These are phyloP conservation scores for Caloenas nicobarica DNA, from an alignment of 2,113 vertebrate species.

Conservation along the genomic window DNA sequence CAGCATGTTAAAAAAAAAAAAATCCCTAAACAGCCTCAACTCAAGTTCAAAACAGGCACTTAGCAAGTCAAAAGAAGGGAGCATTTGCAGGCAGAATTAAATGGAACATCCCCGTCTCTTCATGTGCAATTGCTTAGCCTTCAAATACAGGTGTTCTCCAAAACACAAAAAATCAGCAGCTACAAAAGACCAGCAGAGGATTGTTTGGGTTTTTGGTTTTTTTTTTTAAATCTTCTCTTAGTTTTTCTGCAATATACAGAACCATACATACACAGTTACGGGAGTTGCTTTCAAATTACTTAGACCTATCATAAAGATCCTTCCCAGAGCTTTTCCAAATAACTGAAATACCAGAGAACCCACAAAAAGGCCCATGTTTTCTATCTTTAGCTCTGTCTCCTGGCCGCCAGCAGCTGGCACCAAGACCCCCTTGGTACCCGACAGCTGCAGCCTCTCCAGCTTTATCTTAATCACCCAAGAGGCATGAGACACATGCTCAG, in stretches of 20 bases:
- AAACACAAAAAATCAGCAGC: background rate
- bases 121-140: background rate
- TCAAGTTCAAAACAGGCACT: background rate
- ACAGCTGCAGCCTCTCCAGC: constrained; percentile 8
- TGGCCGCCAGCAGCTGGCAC: background rate
- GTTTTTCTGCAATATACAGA: background rate
- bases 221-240: background rate
- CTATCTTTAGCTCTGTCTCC: constrained; percentile 8
- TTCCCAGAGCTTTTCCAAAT: background rate
- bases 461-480: background rate
- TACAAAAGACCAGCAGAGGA: background rate
- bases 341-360: constrained; percentile 30
- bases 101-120: background rate
- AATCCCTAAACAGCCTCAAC: background rate
- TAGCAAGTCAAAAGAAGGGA: background rate
- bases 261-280: rapidly evolving
- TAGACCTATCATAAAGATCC: background rate
- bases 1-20: background rate
- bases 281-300: background rate
- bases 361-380: background rate
- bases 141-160: background rate
- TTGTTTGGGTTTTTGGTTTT: background rate
- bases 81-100: background rate
- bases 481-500: background rate
- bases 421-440: background rate